A percentile compares a stretch with the other conserved stretches of the same genome.
Evolutionary conservation across 2,113 vertebrate genomes (phyloP).

Genomic region (Carlito syrichta): DNA sequence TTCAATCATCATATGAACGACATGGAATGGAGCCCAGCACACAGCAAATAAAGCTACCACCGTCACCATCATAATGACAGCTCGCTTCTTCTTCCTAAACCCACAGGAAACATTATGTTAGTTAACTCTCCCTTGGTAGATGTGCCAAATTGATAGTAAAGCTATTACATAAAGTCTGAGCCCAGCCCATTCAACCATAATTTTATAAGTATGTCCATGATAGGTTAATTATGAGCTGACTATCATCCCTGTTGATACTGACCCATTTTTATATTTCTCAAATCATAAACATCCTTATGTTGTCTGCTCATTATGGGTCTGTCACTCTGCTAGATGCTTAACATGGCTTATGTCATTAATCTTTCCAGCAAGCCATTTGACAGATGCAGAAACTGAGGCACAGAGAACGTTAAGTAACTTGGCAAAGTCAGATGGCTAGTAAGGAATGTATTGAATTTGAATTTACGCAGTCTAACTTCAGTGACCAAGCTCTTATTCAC

Average conservation of each 20-base stretch:
- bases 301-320: not conserved
- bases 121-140: not conserved
- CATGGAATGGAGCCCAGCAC: conserved; percentile 86
- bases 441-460: not conserved
- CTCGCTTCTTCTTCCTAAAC: conserved; percentile 84
- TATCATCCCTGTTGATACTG: no score
- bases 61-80: conserved; percentile 84
- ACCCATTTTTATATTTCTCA: no score
- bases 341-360: not conserved
- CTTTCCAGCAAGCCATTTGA: not conserved
- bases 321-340: not conserved
- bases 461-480: not conserved
- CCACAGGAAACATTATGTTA: not conserved
- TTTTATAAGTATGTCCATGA: not conserved
- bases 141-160: not conserved
- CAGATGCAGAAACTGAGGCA: not conserved
- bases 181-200: no score
- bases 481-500: not conserved
- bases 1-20: conserved; percentile 83
- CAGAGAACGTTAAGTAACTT: not conserved
- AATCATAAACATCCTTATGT: no score
- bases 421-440: not conserved
- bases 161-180: not conserved
- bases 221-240: not conserved
- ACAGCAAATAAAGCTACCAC: conserved; percentile 84